Evolutionary conservation across 2,888 invertebrate species (phyloP).

Genomic region (Lepidocyrtoides sp.): DNA sequence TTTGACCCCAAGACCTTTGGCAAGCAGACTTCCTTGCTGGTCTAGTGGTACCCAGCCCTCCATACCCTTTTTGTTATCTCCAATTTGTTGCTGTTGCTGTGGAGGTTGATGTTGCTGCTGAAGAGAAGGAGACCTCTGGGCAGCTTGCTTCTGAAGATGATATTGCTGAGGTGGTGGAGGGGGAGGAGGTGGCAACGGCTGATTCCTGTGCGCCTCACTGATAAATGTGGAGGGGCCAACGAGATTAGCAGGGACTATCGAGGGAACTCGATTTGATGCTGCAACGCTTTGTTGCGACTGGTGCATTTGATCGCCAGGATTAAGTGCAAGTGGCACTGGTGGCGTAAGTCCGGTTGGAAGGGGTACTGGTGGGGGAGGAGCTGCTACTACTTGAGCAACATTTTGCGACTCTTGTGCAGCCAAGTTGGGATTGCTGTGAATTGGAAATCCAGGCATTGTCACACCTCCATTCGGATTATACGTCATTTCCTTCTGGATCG

Average conservation of each 20-base stretch:
- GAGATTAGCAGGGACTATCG: constrained; percentile 1
- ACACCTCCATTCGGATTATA: constrained; percentile 9
- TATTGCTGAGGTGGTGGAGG: neutral
- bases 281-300: neutral
- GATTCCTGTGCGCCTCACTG: neutral
- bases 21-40: neutral
- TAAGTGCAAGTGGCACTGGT: neutral
- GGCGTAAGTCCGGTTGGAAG: constrained; percentile 23
- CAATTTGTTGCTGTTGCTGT: neutral
- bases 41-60: constrained; percentile 51
- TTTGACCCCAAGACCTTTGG: constrained; percentile 19
- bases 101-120: neutral
- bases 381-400: neutral
- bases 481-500: neutral
- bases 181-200: neutral
- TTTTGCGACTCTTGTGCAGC: neutral
- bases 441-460: constrained; percentile 7
- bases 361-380: neutral
- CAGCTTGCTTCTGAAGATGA: neutral
- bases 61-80: constrained; percentile 5
- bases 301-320: neutral
- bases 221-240: neutral
- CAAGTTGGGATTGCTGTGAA: neutral
- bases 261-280: neutral
- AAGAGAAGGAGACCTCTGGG: neutral